Evolutionary conservation across 2,797 vertebrate species (phyloP), one percentile per base, ranked within the genome.

Genomic region (Ambastaia sidthimunki): DNA sequence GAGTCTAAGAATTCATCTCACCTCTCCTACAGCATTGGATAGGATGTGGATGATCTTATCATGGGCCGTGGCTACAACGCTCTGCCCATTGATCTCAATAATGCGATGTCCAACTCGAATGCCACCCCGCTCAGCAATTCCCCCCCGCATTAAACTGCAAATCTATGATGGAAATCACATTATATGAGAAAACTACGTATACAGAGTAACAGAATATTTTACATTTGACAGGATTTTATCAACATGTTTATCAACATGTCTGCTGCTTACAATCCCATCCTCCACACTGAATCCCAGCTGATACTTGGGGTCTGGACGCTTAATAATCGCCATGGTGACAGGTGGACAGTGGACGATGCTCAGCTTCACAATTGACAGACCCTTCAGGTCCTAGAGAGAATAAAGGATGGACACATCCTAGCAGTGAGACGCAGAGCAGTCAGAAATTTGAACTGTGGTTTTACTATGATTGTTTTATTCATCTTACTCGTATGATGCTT

Each of bases 201-300:
- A 70, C 7, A 60, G 37, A 41, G n/a, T 7, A 41, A 41, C 21
- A 55, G 0, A 60, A 10, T 34, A 2, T 25, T 19, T 68, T 0
- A 23, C n/a, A 15, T 47, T 70, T 59, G 23, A 60, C 12, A 60
- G 0, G 16, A 7, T 23, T 55, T 69, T 10, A 37, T 9, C 18
- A 12, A 1, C 19, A 69, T 41, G 37, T 41, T 9, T 41, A 9
- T 41, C 9, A 71, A 28, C n/a, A n/a, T n/a, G n/a, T n/a, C 19
- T 41, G 2, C 4, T 28, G 93, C 96, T 86, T 90, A 99, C 98
- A 48, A 99, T 96, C 7, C 98, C 97, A 0, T 99, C 95, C 83
- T 99, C 97, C 37, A 99, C 97, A 7, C 97, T 97, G 92, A 99
- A 98, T 69, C 98, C 98, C 85, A 99, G 91, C 85, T 98, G 98